A percentile compares a stretch with the other conserved stretches of the same genome.
Conservation (phyloP, 23 tunicate species). For the Diplosoma virens region DNA sequence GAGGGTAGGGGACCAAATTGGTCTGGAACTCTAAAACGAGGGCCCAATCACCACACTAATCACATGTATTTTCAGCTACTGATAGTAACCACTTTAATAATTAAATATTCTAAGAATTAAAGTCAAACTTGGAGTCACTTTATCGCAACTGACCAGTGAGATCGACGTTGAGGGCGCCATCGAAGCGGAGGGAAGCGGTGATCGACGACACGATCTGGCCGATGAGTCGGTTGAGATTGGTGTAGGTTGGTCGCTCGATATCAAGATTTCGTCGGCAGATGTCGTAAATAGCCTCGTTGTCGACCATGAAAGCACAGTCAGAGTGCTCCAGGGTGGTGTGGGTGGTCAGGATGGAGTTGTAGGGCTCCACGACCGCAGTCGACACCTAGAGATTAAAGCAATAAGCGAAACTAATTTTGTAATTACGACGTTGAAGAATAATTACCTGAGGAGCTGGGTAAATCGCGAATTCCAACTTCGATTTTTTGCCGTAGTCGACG, state of each 20-base stretch:
- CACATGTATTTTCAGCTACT: no score
- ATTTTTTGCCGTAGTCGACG: conserved; percentile 98
- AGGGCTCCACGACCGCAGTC: conserved; percentile 91
- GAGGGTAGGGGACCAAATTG: conserved; percentile 94
- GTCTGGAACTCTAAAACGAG: conserved; percentile 96
- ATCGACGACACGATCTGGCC: conserved; percentile 93
- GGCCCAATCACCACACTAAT: no score
- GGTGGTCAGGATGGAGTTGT: conserved; percentile 88
- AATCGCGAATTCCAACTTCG: conserved; percentile 92
- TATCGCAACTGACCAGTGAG: conserved; percentile 54
- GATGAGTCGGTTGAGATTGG: conserved; percentile 79
- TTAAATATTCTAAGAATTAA: no score
- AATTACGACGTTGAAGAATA: no score
- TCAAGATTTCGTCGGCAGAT: conserved; percentile 78
- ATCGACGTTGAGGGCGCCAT: conserved; percentile 88
- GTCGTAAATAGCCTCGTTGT: conserved; percentile 90
- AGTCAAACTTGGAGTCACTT: no score
- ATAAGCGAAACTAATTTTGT: no score
- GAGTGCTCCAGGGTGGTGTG: conserved; percentile 90
- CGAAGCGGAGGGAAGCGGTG: conserved; percentile 89
- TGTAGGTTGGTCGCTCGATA: conserved; percentile 74
- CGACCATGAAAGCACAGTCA: conserved; percentile 96
- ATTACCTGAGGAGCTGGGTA: conserved; percentile 99
- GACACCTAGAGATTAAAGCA: conserved; percentile 35
- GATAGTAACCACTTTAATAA: no score